Conservation (phyloP, 2,797 vertebrate species). For the Eulemur albifrons region DNA sequence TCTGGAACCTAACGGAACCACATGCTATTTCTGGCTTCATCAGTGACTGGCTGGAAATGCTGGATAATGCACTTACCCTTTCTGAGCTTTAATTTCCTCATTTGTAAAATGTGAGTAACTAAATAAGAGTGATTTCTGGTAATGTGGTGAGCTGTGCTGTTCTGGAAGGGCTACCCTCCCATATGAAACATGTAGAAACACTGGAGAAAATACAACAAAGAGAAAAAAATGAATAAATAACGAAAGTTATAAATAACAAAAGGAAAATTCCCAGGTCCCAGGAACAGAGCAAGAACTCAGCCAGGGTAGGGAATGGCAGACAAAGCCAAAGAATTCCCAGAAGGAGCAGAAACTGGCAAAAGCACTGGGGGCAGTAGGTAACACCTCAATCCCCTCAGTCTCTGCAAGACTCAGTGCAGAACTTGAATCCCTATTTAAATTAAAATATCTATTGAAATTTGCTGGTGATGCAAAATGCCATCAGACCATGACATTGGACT, state of each 20-base stretch:
- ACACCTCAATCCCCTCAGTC: not conserved
- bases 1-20: not conserved
- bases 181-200: not conserved
- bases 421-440: not conserved
- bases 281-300: not conserved
- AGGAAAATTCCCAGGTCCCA: not conserved
- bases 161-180: not conserved
- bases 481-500: not conserved
- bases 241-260: not conserved
- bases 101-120: not conserved
- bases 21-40: not conserved
- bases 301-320: not conserved
- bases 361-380: not conserved
- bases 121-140: not conserved
- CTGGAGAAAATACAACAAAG: not conserved
- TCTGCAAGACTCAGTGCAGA: not conserved
- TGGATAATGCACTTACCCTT: not conserved
- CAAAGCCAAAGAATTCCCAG: not conserved
- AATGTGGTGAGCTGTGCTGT: not conserved
- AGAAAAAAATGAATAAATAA: not conserved
- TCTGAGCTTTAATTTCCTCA: not conserved
- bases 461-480: not conserved
- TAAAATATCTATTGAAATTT: no score
- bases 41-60: not conserved
- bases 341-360: not conserved